phyloP scores from a whole-genome alignment of 2,797 vertebrate species.

The Kryptopterus vitreolus region DNA sequence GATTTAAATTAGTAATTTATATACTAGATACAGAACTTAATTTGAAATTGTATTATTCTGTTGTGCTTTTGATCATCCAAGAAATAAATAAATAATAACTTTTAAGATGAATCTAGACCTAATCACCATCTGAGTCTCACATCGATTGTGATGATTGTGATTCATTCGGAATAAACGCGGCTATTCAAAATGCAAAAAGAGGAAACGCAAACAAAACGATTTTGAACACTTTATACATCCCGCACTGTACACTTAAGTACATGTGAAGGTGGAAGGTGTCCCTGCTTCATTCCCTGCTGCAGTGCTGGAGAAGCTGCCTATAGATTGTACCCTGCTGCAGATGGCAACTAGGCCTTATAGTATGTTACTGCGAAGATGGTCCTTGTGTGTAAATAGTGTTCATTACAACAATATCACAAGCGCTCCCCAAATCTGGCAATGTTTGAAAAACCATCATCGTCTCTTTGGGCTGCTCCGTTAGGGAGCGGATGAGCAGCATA shows the following conservation, averaged over 20 bases:
- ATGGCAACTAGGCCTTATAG: background rate
- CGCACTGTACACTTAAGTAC: background rate
- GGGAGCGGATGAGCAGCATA: too few species aligned
- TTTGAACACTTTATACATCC: background rate
- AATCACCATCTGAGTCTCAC: background rate
- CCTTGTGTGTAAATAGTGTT: background rate
- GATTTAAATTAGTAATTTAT: background rate
- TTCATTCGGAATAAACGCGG: background rate
- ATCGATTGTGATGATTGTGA: background rate
- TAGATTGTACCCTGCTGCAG: background rate
- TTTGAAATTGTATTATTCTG: too few species aligned
- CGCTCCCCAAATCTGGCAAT: background rate
- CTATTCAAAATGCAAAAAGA: too few species aligned
- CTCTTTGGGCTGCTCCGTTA: too few species aligned
- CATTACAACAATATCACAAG: background rate
- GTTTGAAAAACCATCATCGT: background rate
- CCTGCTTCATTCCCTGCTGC: too few species aligned
- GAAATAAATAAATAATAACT: too few species aligned
- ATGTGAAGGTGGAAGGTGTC: background rate
- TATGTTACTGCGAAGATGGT: background rate
- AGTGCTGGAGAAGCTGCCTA: background rate
- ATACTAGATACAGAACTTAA: background rate
- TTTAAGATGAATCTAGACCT: background rate
- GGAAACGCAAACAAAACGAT: too few species aligned
- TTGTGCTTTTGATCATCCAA: too few species aligned